These are phyloP conservation scores for Papilio elwesi DNA, from an alignment of 2,888 invertebrate genomes.

Conservation along the genomic window DNA sequence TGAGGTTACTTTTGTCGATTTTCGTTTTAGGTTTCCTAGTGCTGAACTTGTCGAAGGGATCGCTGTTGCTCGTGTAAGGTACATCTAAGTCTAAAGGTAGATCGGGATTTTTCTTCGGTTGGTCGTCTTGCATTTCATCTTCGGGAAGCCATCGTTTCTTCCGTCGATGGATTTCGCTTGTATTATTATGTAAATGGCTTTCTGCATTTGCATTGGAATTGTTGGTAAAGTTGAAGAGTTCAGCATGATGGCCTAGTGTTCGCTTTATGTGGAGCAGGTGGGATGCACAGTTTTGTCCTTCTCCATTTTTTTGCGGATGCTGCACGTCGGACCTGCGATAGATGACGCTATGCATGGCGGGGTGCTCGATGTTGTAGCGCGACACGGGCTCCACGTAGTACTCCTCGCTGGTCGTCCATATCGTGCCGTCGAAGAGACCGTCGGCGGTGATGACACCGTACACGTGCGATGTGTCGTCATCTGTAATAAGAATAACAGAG, in stretches of 20 bases:
- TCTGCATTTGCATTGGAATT: constrained; percentile 57
- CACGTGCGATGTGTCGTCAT: constrained; percentile 91
- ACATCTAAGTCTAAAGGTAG: constrained; percentile 87
- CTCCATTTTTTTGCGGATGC: constrained; percentile 69
- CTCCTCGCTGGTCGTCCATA: constrained; percentile 90
- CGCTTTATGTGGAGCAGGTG: constrained; percentile 83
- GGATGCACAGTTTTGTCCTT: constrained; percentile 82
- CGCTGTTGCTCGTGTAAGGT: constrained; percentile 86
- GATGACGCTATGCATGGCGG: constrained; percentile 91
- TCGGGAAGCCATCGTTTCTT: constrained; percentile 88
- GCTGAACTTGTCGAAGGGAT: constrained; percentile 76
- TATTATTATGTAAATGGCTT: constrained; percentile 61
- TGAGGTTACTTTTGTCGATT: constrained; percentile 81
- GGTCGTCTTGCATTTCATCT: constrained; percentile 84
- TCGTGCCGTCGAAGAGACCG: constrained; percentile 95
- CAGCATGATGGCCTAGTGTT: constrained; percentile 65
- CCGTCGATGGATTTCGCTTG: constrained; percentile 70
- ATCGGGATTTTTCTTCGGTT: constrained; percentile 86
- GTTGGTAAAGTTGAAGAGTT: constrained; percentile 73
- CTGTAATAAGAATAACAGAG: constrained; percentile 69
- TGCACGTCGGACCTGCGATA: constrained; percentile 92
- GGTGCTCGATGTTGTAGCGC: constrained; percentile 85
- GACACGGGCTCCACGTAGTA: constrained; percentile 93
- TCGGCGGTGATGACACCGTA: constrained; percentile 94
- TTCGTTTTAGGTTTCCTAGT: constrained; percentile 81